Evolutionary conservation across 2,113 vertebrate genomes (phyloP).

Genomic region (Odobenus rosmarus): DNA sequence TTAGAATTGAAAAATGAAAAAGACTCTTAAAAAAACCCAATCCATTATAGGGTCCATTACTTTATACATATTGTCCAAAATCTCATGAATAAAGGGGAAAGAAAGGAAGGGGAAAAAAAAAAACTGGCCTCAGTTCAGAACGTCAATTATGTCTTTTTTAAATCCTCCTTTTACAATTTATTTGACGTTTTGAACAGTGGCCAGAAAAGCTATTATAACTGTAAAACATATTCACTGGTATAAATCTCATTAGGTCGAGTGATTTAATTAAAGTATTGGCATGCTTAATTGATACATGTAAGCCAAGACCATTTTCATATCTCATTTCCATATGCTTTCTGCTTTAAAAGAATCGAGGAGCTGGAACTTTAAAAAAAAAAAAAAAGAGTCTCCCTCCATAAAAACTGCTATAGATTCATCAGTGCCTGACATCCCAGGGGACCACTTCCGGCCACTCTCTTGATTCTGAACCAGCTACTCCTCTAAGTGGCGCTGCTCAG

Average conservation of each 20-base stretch:
- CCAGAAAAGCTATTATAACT: conserved; percentile 99
- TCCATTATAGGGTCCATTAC: conserved; percentile 86
- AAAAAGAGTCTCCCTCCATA: conserved; percentile 81
- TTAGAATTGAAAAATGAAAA: conserved; percentile 83
- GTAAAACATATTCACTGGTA: conserved; percentile 98
- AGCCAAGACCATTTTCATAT: conserved; percentile 93
- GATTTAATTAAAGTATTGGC: conserved; percentile 99
- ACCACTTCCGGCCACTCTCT: conserved; percentile 94
- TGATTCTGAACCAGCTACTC: conserved; percentile 92
- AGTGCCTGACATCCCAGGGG: conserved; percentile 89
- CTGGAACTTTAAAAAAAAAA: conserved; percentile 47
- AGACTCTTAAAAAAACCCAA: conserved; percentile 80
- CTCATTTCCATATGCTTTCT: conserved; percentile 93
- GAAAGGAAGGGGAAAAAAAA: conserved; percentile 74
- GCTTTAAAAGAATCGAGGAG: conserved; percentile 82
- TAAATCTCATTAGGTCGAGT: conserved; percentile 98
- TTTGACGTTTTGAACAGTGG: conserved; percentile 94
- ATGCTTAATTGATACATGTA: conserved; percentile 98
- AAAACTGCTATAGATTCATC: conserved; percentile 90
- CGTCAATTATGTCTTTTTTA: conserved; percentile 86
- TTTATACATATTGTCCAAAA: conserved; percentile 86
- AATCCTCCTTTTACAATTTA: conserved; percentile 93
- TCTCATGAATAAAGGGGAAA: conserved; percentile 84
- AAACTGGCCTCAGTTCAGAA: conserved; percentile 87
- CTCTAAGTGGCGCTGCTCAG: conserved; percentile 87